These are phyloP conservation scores for Allophyes oxyacanthae DNA, from an alignment of 2,888 invertebrate species.

Conservation along the genomic window DNA sequence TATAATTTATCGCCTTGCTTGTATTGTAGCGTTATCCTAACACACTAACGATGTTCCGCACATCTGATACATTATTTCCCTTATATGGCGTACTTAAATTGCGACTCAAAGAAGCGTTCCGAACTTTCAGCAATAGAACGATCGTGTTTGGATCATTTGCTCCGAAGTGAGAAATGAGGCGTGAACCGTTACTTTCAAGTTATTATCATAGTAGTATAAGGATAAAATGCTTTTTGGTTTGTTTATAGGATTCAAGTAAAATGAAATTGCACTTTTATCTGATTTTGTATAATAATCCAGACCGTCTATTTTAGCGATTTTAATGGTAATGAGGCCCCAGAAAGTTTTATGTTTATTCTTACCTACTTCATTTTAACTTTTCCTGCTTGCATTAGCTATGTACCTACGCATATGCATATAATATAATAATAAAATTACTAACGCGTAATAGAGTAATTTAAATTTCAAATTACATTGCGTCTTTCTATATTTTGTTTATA, in stretches of 20 bases:
- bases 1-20: constrained; percentile 13
- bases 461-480: constrained; percentile 37
- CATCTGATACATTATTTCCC: constrained; percentile 51
- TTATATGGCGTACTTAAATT: constrained; percentile 41
- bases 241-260: constrained; percentile 1
- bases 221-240: constrained; percentile 3
- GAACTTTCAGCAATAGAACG: constrained; percentile 41
- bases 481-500: not conserved
- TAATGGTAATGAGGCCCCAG: no score
- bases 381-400: constrained; percentile 18
- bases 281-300: no score
- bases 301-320: no score
- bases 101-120: constrained; percentile 30
- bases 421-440: constrained; percentile 24
- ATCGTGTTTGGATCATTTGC: constrained; percentile 27
- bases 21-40: constrained; percentile 18
- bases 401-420: constrained; percentile 11
- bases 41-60: constrained; percentile 44
- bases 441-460: constrained; percentile 32
- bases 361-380: no score
- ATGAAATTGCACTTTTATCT: no score
- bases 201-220: constrained; percentile 21
- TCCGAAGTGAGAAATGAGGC: constrained; percentile 34
- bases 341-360: no score
- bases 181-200: constrained; percentile 15